Conservation (phyloP, 2,797 vertebrate species). For the Sitta carolinensis region DNA sequence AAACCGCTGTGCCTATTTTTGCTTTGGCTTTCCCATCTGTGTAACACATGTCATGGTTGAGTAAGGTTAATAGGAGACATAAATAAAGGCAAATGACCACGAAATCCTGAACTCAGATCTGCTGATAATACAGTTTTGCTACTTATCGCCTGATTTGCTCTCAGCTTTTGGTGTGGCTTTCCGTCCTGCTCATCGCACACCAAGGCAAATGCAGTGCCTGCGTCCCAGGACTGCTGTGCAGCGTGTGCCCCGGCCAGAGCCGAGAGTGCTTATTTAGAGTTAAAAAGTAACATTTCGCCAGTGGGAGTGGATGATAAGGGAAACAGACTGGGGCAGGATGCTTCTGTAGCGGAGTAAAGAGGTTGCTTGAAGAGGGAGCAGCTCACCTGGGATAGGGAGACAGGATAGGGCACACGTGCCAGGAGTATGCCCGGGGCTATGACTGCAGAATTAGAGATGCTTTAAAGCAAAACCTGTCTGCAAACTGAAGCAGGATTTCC, state of each 20-base stretch:
- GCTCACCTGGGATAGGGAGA: neutral
- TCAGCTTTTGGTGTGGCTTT: neutral
- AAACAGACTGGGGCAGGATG: neutral
- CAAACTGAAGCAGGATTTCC: neutral
- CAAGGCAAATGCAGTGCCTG: neutral
- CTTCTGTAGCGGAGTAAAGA: neutral
- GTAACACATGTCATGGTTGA: neutral
- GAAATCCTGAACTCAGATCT: slow-evolving; percentile 37
- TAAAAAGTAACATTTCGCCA: neutral
- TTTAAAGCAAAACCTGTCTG: neutral
- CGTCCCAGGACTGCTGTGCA: neutral
- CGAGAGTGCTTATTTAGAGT: neutral
- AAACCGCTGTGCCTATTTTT: neutral
- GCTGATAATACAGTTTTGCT: slow-evolving; percentile 17
- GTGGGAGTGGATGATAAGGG: neutral
- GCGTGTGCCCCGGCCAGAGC: neutral
- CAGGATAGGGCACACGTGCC: neutral
- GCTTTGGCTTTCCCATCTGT: neutral
- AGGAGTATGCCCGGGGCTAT: neutral
- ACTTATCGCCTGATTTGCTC: neutral
- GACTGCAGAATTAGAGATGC: neutral
- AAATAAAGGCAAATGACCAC: slow-evolving; percentile 47
- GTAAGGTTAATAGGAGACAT: slow-evolving; percentile 29
- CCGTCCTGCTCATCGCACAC: accelerated
- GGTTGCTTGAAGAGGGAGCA: neutral